A percentile compares a stretch with the other conserved stretches of the same genome.
Conservation (phyloP, 1,140 invertebrate genomes). For the Caenorhabditis latens region DNA sequence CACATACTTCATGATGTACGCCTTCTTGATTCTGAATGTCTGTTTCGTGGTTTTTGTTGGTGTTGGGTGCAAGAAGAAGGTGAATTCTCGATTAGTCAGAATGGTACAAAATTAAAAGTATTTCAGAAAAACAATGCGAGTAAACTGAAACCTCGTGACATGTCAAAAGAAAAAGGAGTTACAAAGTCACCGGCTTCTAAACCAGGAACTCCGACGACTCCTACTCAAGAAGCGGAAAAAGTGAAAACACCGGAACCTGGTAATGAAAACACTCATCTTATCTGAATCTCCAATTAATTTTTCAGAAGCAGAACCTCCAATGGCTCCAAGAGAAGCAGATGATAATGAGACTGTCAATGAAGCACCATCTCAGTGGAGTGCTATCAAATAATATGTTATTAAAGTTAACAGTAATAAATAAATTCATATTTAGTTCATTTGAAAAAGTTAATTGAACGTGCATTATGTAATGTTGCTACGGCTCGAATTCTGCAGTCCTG, state of each 20-base stretch:
- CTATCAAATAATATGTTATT: too few relatives aligned
- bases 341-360: not conserved
- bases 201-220: not conserved
- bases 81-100: not conserved
- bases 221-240: not conserved
- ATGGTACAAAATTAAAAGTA: not conserved
- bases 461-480: too few relatives aligned
- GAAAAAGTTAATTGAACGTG: too few relatives aligned
- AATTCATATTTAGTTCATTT: too few relatives aligned
- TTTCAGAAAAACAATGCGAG: not conserved
- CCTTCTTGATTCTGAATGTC: not conserved
- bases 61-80: constrained; percentile 3
- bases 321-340: not conserved
- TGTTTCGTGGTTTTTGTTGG: not conserved
- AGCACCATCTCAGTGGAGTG: not conserved
- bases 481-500: too few relatives aligned
- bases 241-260: not conserved
- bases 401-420: too few relatives aligned
- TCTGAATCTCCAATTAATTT: not conserved
- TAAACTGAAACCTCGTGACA: not conserved
- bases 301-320: not conserved
- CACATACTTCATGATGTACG: not conserved
- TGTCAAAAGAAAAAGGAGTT: not conserved
- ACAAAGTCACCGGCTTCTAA: not conserved
- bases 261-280: not conserved